phyloP scores from a whole-genome alignment of 1,140 invertebrate species.

The Episyrphus balteatus region DNA sequence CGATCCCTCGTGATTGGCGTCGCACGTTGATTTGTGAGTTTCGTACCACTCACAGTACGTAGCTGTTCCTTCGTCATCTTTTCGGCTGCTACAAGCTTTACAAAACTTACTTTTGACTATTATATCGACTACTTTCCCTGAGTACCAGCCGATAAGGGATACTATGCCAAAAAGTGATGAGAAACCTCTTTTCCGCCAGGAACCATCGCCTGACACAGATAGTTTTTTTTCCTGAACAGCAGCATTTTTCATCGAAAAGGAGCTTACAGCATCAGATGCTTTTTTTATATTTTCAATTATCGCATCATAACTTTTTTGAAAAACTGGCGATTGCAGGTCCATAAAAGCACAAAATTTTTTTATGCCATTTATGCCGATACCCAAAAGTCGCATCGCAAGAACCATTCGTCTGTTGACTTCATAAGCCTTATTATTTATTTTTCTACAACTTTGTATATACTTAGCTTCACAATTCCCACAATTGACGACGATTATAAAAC shows the following conservation, averaged over 20 bases:
- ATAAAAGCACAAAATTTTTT: slow-evolving; percentile 16
- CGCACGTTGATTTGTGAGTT: slow-evolving; percentile 8
- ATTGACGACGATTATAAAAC: slow-evolving; percentile 11
- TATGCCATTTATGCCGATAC: slow-evolving; percentile 14
- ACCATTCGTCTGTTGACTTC: slow-evolving; percentile 2
- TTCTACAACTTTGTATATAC: slow-evolving; percentile 7
- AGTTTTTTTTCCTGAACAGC: no score
- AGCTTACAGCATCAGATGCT: no score
- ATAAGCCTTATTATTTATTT: slow-evolving; percentile 5
- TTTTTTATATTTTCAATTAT: neutral
- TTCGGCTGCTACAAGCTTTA: neutral
- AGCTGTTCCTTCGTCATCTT: no score
- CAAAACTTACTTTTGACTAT: slow-evolving; percentile 1
- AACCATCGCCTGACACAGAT: no score
- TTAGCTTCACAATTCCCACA: slow-evolving; percentile 3
- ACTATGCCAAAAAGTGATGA: neutral
- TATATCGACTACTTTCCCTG: neutral
- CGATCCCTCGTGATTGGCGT: slow-evolving; percentile 14
- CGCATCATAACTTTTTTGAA: no score
- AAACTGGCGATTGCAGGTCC: slow-evolving; percentile 11
- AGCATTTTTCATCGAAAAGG: no score
- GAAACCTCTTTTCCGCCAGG: no score
- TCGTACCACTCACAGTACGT: neutral
- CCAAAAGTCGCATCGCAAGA: slow-evolving; percentile 15
- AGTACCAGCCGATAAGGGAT: neutral